Conservation (phyloP, 2,888 invertebrate genomes). For the Brachycybe producta region DNA sequence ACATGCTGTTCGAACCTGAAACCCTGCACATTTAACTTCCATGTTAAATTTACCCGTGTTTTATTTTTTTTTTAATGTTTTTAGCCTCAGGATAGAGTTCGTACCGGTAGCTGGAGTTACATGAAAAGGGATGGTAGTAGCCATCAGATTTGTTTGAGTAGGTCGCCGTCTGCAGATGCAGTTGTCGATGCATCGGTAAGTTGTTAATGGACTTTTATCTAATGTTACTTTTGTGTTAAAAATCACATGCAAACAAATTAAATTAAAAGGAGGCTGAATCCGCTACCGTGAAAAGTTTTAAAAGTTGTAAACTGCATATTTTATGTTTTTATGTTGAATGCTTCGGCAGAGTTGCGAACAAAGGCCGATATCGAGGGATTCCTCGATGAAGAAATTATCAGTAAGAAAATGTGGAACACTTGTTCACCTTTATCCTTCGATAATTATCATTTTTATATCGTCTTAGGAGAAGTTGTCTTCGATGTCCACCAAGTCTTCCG, state of each 20-base stretch:
- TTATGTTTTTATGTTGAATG: neutral
- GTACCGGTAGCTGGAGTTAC: constrained; percentile 51
- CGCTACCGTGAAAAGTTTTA: neutral
- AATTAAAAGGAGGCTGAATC: neutral
- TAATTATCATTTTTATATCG: constrained; percentile 11
- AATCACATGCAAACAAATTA: no score
- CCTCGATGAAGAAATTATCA: constrained; percentile 60
- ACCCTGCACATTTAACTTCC: neutral
- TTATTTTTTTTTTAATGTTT: neutral
- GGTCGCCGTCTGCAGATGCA: constrained; percentile 26
- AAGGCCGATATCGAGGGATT: constrained; percentile 27
- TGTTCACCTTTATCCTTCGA: neutral
- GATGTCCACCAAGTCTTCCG: constrained; percentile 21
- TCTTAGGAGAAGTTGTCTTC: constrained; percentile 22
- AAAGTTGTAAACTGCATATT: neutral
- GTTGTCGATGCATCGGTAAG: constrained; percentile 22
- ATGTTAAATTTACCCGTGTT: neutral
- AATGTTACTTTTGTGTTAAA: no score
- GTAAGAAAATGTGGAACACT: constrained; percentile 36
- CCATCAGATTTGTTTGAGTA: constrained; percentile 24
- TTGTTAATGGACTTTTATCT: neutral
- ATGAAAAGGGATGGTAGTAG: constrained; percentile 59
- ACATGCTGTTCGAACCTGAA: no score
- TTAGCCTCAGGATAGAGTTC: constrained; percentile 26
- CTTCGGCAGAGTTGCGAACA: neutral